Evolutionary conservation across 2,888 invertebrate species (phyloP).

Genomic region (Megaustenia siamemsis): DNA sequence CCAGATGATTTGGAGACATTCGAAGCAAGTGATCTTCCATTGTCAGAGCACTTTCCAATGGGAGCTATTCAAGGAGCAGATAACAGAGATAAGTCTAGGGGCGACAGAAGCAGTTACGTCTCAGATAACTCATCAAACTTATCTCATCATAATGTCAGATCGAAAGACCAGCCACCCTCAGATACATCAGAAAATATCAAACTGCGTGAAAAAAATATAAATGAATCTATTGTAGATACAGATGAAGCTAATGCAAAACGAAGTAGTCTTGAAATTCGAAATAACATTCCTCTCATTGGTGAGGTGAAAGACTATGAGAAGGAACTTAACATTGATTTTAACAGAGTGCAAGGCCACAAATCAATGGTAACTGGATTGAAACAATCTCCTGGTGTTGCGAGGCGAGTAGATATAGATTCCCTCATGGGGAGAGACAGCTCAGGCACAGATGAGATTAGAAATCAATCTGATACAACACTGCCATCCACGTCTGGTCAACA

Average conservation of each 20-base stretch:
- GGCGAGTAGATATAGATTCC: slow-evolving; percentile 64
- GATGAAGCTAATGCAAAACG: slow-evolving; percentile 58
- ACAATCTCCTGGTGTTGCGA: slow-evolving; percentile 78
- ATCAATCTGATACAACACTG: slow-evolving; percentile 5
- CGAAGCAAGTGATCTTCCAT: slow-evolving; percentile 61
- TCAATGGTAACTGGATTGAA: slow-evolving; percentile 73
- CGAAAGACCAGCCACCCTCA: slow-evolving; percentile 30
- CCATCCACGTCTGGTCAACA: neutral
- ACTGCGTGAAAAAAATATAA: slow-evolving; percentile 39
- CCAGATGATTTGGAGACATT: slow-evolving; percentile 65
- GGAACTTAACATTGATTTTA: slow-evolving; percentile 59
- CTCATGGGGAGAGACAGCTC: slow-evolving; percentile 16
- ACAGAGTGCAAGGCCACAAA: slow-evolving; percentile 68
- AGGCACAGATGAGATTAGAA: neutral
- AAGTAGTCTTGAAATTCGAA: slow-evolving; percentile 77
- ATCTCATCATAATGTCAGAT: slow-evolving; percentile 42
- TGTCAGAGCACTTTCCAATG: slow-evolving; percentile 59
- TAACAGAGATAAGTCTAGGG: slow-evolving; percentile 9
- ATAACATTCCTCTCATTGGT: slow-evolving; percentile 76
- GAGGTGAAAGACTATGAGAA: slow-evolving; percentile 76
- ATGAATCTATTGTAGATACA: neutral
- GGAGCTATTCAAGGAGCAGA: slow-evolving; percentile 44
- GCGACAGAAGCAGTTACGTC: slow-evolving; percentile 36
- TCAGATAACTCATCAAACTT: slow-evolving; percentile 44
- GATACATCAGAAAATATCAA: slow-evolving; percentile 21